Evolutionary conservation across 2,888 invertebrate species (phyloP), one percentile per base, ranked within the genome.

Genomic region (Drosophila paracracens): DNA sequence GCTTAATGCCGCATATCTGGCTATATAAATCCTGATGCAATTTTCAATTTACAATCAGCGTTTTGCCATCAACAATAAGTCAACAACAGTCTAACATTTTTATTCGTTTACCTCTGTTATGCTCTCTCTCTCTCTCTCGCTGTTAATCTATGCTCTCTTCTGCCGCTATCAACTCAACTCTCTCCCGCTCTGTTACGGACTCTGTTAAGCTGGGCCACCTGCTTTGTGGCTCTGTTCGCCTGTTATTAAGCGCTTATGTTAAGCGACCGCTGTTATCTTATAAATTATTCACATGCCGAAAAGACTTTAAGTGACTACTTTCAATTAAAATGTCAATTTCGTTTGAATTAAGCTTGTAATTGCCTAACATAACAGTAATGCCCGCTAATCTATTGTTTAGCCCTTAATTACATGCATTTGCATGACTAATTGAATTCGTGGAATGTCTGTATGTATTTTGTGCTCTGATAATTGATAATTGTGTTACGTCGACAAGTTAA

Each of bases 301-400:
- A 27, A 27, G 27, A 29, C 51, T 51, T 56, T n/a, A 56, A 56
- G n/a, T 16, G 16, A 38, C 51, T 46, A 48, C 51, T 65, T 71
- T 72, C 81, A 86, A 86, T 84, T 83, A 86, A 84, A 81, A 72
- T 67, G 79, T 76, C 84, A 88, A 76, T 65, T 64, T 70, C 65
- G 74, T 66, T 71, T 58, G 52, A 51, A 64, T 56, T 56, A 60
- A 72, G 59, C 54, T 69, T 66, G 67, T 69, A 88, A 84, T 83
- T 78, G 69, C 59, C 54, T 71, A 29, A 51, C 16, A 68, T 48
- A 52, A 53, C 62, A 58, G 65, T 43, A 70, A 59, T 53, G 27
- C n/a, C 27, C 58, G 27, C 46, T 80, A 36, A 65, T 63, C 56
- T 43, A 53, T 60, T 63, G 76, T 78, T 78, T 71, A 80, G 76